Base-by-base conservation (phyloP, 2,888 invertebrate genomes). In the Nomada fabriciana region DNA sequence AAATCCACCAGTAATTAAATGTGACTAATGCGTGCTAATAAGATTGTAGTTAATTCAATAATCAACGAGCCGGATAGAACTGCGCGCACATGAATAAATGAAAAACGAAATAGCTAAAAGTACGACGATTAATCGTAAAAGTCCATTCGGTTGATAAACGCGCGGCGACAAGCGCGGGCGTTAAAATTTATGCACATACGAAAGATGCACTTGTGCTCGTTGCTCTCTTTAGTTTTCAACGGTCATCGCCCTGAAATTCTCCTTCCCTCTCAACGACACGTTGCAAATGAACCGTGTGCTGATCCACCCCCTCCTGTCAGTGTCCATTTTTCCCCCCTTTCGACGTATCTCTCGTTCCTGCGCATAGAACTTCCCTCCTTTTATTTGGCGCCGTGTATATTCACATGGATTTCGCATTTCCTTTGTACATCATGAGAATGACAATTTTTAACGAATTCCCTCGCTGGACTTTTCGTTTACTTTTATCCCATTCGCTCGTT, bases 211-310 rank as follows among this genome's bases (percentile, higher is more conserved):
- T 79, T 71, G 75, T 63, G 68, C 42, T 59, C 60, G 42, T 69
- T 47, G 60, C 64, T 72, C 70, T 72, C 71, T 80, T 74, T 79
- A 42, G 64, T 88, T 83, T 67, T 73, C 70, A 50, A 36, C 77
- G 77, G 81, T 82, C 79, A 80, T 83, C 79, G 79, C 60, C 71
- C 80, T 68, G 57, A 68, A 78, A 80, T 81, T 73, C 61, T 73
- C 59, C 80, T 78, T 65, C 65, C 53, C 79, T 67, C 63, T 76
- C 64, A 69, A 52, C 60, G 64, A 65, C 83, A 76, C 83, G 77
- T 86, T 83, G 79, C 86, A 78, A 83, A 75, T 59, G 77, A 85
- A 64, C 80, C 76, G 69, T 59, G 80, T 50, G 76, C 57, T 69
- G 60, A 59, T 25, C 60, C 80, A 76, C 80, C 76, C 82, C 36